A percentile compares a stretch with the other conserved stretches of the same genome.
Conservation (phyloP, 2,888 invertebrate genomes). For the Lepidochitona cinerea region DNA sequence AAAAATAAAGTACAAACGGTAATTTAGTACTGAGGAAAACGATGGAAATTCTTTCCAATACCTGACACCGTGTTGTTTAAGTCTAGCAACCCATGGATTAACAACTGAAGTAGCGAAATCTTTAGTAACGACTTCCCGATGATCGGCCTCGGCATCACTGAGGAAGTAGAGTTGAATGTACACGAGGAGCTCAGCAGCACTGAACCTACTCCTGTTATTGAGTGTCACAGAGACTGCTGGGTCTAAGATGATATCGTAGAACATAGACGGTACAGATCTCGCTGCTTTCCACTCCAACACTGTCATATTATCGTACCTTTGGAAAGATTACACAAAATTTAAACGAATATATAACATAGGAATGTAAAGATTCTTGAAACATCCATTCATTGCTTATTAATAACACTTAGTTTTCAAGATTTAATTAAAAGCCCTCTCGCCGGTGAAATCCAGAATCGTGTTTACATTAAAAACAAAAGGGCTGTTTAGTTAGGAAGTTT, state of each 20-base stretch:
- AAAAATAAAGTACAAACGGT: too few species aligned
- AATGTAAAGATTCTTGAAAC: too few species aligned
- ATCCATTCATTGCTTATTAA: too few species aligned
- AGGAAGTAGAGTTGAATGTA: slow-evolving; percentile 23
- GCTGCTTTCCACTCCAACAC: slow-evolving; percentile 10
- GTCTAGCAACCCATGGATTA: slow-evolving; percentile 15
- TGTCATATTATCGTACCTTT: slow-evolving; percentile 2
- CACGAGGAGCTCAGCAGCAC: slow-evolving; percentile 23
- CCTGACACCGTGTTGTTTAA: slow-evolving; percentile 4
- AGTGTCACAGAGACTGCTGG: slow-evolving; percentile 20
- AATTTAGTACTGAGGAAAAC: too few species aligned
- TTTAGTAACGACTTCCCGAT: slow-evolving; percentile 15
- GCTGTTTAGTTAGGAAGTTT: too few species aligned
- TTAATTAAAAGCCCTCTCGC: too few species aligned
- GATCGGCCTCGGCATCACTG: slow-evolving; percentile 18
- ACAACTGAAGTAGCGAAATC: slow-evolving; percentile 16
- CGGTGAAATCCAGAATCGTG: too few species aligned
- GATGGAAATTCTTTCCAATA: too few species aligned
- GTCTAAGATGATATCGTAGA: slow-evolving; percentile 22
- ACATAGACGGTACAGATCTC: slow-evolving; percentile 9
- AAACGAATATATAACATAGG: too few species aligned
- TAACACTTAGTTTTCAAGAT: too few species aligned
- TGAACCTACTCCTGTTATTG: slow-evolving; percentile 15
- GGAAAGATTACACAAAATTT: too few species aligned
- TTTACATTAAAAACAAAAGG: too few species aligned